These are phyloP conservation scores for Pilophorus perplexus DNA, from an alignment of 2,888 invertebrate species.

Conservation along the genomic window DNA sequence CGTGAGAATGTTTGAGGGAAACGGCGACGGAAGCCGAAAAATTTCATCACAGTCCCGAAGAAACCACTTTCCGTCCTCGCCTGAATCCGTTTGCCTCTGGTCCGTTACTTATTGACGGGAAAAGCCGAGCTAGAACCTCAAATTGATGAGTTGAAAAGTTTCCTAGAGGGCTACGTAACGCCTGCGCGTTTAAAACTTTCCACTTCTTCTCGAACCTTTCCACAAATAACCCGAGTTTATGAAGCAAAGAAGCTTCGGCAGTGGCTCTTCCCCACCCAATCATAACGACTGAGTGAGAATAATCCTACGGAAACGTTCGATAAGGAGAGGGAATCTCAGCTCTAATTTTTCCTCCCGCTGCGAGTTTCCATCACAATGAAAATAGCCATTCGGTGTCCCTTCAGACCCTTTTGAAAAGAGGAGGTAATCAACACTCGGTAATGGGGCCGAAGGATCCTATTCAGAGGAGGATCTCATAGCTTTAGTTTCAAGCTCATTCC, in stretches of 20 bases:
- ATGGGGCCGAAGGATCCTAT: conserved; percentile 10
- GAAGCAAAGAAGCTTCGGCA: not conserved
- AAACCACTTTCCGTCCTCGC: too few species aligned
- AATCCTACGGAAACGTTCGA: not conserved
- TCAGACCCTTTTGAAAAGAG: not conserved
- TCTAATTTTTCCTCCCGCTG: not conserved
- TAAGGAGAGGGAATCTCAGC: not conserved
- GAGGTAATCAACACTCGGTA: not conserved
- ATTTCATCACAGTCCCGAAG: too few species aligned
- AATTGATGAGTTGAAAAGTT: not conserved
- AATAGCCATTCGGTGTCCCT: not conserved
- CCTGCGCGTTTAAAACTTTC: not conserved
- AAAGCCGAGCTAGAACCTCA: not conserved
- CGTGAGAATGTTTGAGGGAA: too few species aligned
- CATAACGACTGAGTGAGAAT: not conserved
- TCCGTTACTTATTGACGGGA: not conserved
- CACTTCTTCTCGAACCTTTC: not conserved
- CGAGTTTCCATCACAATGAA: not conserved
- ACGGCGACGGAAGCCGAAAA: too few species aligned
- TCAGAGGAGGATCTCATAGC: not conserved
- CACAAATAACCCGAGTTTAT: conserved; percentile 2
- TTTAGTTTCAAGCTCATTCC: not conserved
- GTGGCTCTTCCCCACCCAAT: too few species aligned
- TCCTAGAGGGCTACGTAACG: not conserved
- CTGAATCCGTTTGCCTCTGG: too few species aligned